These are phyloP conservation scores for Halocynthia roretzi DNA, from an alignment of 23 tunicate genomes.

Conservation along the genomic window DNA sequence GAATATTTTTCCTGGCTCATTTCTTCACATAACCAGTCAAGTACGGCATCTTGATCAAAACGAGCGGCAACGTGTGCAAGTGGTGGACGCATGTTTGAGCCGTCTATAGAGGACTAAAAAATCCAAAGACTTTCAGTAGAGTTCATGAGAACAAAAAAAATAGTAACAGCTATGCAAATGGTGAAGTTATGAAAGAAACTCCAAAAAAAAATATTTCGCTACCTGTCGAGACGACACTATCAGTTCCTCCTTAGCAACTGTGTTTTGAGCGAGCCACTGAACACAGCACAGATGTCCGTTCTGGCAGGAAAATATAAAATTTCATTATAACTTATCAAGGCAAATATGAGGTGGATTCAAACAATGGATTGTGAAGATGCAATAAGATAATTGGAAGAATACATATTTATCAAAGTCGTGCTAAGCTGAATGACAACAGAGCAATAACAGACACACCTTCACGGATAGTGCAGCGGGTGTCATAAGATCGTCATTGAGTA, in stretches of 20 bases:
- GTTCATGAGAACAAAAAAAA: neutral
- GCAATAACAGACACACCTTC: constrained; percentile 29
- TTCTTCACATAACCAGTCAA: constrained; percentile 89
- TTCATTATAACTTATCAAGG: neutral
- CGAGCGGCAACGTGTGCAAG: constrained; percentile 79
- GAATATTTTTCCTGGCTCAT: constrained; percentile 46
- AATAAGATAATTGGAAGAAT: too few relatives aligned
- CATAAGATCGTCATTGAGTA: constrained; percentile 83
- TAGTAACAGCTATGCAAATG: neutral
- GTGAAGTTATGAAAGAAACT: neutral
- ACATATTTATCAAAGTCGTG: too few relatives aligned
- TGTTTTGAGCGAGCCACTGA: constrained; percentile 68
- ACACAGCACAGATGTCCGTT: constrained; percentile 69
- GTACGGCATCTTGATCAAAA: constrained; percentile 49
- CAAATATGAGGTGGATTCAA: too few relatives aligned
- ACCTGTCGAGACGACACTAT: constrained; percentile 55
- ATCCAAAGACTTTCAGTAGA: neutral
- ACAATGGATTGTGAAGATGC: too few relatives aligned
- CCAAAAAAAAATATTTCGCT: neutral
- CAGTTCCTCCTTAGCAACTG: constrained; percentile 69
- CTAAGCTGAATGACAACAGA: too few relatives aligned
- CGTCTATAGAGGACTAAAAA: constrained; percentile 60
- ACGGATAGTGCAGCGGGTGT: constrained; percentile 75
- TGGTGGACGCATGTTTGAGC: constrained; percentile 75
- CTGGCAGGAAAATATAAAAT: constrained; percentile 21